These are phyloP conservation scores for Synergus laeviventris DNA, from an alignment of 2,888 invertebrate genomes.

Conservation along the genomic window DNA sequence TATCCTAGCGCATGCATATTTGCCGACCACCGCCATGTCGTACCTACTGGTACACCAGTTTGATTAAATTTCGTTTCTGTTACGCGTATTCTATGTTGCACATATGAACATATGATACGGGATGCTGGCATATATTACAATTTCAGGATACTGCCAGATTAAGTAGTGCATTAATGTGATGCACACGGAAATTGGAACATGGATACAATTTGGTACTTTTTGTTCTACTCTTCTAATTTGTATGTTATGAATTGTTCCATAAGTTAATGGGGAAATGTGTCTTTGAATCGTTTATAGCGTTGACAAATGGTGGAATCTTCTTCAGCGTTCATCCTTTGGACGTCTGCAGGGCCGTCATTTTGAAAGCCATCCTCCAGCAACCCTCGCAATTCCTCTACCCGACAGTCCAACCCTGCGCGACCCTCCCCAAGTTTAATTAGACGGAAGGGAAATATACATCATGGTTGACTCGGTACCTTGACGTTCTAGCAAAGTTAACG, in stretches of 20 bases:
- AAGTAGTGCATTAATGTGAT: not conserved
- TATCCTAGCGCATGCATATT: constrained; percentile 63
- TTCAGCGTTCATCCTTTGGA: not conserved
- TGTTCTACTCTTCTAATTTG: not conserved
- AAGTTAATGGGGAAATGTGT: not conserved
- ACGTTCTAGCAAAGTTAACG: not conserved
- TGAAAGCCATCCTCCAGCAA: constrained; percentile 59
- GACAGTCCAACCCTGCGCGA: constrained; percentile 60
- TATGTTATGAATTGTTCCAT: not conserved
- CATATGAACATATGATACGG: constrained; percentile 17
- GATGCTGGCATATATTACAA: constrained; percentile 4
- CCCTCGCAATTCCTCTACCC: constrained; percentile 44
- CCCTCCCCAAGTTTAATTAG: constrained; percentile 69
- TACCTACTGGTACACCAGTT: constrained; percentile 63
- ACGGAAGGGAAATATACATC: constrained; percentile 68
- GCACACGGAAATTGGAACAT: not conserved
- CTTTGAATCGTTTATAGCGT: not conserved
- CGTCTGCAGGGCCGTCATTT: constrained; percentile 61
- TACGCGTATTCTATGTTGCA: constrained; percentile 57
- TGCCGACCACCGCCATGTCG: constrained; percentile 62
- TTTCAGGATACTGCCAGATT: not conserved
- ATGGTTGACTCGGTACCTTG: constrained; percentile 61
- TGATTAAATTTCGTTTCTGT: constrained; percentile 69
- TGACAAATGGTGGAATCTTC: not conserved
- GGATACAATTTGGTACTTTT: not conserved